A percentile compares a stretch with the other conserved stretches of the same genome.
These are phyloP conservation scores for Thunnus thynnus DNA, from an alignment of 2,113 vertebrate genomes.

Conservation along the genomic window DNA sequence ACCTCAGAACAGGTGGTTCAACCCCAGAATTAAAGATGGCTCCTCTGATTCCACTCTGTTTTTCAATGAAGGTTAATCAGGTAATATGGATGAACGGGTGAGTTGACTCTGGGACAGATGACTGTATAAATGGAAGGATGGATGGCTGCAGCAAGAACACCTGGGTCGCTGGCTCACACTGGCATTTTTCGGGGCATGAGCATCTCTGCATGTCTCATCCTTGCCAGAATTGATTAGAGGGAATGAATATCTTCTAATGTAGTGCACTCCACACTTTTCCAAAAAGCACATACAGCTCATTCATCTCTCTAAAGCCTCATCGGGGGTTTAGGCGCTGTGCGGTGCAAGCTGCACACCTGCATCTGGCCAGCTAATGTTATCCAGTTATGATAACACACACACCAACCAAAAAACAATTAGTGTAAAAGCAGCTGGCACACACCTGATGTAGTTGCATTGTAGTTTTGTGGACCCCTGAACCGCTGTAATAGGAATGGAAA, in stretches of 20 bases:
- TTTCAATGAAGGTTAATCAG: not conserved
- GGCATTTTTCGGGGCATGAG: constrained; percentile 10
- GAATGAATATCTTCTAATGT: constrained; percentile 7
- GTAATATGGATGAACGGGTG: not conserved
- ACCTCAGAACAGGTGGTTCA: not conserved
- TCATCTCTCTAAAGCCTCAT: constrained; percentile 7
- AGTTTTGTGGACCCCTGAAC: not conserved
- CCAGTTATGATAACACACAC: not conserved
- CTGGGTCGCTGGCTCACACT: constrained; percentile 4
- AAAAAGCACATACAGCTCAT: not conserved
- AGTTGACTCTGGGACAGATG: constrained; percentile 5
- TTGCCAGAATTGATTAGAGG: constrained; percentile 30
- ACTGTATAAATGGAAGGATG: constrained; percentile 37
- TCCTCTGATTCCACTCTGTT: not conserved
- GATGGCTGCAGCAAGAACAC: constrained; percentile 33
- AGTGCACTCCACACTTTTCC: not conserved
- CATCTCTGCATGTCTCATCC: constrained; percentile 12
- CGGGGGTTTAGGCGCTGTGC: not conserved
- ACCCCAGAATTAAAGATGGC: not conserved
- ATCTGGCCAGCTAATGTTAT: constrained; percentile 8
- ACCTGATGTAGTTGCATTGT: constrained; percentile 7
- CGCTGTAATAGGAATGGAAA: constrained; percentile 25
- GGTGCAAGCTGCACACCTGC: constrained; percentile 33
- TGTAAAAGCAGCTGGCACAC: constrained; percentile 9
- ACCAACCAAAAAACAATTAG: not conserved